Conservation (phyloP, 2,888 invertebrate species). For the Ceriagrion tenellum region DNA sequence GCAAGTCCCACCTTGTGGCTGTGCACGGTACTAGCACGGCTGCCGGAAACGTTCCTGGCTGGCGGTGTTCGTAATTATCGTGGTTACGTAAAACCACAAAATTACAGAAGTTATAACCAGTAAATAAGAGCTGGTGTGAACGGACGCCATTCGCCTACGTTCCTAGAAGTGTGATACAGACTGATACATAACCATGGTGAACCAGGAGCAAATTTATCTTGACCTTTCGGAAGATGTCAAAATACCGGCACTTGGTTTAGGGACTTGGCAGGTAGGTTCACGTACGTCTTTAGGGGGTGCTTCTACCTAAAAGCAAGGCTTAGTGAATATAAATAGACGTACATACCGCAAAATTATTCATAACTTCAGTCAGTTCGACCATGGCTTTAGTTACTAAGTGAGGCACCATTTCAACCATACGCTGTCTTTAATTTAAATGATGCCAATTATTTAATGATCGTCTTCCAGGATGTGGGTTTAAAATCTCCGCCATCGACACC, state of each 20-base stretch:
- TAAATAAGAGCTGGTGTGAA: neutral
- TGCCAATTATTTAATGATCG: neutral
- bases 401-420: neutral
- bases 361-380: neutral
- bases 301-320: neutral
- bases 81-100: neutral
- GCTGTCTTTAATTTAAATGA: neutral
- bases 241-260: constrained; percentile 87
- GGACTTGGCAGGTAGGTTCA: constrained; percentile 88
- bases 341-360: no score
- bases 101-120: neutral
- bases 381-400: neutral
- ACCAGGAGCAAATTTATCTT: constrained; percentile 73
- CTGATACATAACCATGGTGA: neutral
- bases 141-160: neutral
- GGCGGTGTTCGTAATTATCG: neutral
- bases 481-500: neutral
- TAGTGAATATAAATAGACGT: no score
- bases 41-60: neutral
- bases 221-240: constrained; percentile 80
- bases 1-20: neutral
- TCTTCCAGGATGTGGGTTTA: neutral
- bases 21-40: neutral
- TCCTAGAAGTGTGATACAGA: neutral
- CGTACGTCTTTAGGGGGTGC: constrained; percentile 71